Percentiles rank a stretch among this genome's conserved stretches.
phyloP scores from a whole-genome alignment of 2,797 vertebrate species.

The Pseudotriccus pelzelni region DNA sequence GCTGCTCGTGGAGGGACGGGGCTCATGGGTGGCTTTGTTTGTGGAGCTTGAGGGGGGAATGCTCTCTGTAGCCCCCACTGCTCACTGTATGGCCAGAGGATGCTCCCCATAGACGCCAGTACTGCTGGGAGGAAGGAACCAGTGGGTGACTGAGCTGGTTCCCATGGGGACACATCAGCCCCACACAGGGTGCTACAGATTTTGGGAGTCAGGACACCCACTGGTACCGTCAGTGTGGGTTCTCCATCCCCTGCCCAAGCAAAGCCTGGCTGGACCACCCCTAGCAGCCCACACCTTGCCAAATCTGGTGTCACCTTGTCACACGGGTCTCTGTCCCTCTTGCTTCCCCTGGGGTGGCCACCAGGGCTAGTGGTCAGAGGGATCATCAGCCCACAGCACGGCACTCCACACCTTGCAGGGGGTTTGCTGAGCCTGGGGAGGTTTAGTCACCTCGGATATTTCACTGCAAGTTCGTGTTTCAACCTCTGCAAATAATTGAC shows the following conservation, averaged over 20 bases:
- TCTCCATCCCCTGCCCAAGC: background rate
- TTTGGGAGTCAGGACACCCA: no score
- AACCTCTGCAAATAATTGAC: background rate
- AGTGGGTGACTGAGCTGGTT: background rate
- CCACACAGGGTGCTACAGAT: rapidly evolving
- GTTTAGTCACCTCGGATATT: background rate
- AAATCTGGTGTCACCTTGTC: background rate
- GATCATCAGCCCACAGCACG: background rate
- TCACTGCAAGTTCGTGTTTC: background rate
- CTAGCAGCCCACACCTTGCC: background rate
- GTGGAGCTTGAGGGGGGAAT: no score
- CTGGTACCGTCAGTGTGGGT: background rate
- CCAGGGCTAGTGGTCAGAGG: background rate
- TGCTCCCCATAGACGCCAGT: background rate
- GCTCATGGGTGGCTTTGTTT: rapidly evolving
- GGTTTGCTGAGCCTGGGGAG: background rate
- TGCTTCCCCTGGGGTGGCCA: background rate
- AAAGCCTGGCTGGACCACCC: rapidly evolving
- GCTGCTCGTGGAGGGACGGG: rapidly evolving
- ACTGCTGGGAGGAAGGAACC: background rate
- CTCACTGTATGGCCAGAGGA: background rate
- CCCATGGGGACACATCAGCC: background rate
- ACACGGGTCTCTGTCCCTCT: rapidly evolving
- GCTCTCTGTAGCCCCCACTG: rapidly evolving
- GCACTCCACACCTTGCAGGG: rapidly evolving